Conservation (phyloP, 2,797 vertebrate genomes). For the Pantherophis vulpinus region DNA sequence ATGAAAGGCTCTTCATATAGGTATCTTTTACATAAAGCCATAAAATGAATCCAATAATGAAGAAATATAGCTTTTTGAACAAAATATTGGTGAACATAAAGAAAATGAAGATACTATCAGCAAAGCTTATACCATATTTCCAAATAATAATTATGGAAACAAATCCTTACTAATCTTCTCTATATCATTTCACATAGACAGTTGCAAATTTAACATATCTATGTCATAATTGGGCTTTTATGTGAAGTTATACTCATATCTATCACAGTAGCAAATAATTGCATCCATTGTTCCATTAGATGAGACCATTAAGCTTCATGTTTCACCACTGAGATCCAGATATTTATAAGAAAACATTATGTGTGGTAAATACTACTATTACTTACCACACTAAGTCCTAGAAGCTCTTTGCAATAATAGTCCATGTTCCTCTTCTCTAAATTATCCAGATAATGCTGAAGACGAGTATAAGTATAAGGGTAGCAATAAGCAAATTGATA, state of each 20-base stretch:
- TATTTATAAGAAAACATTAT: slow-evolving; percentile 15
- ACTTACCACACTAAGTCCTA: slow-evolving; percentile 95
- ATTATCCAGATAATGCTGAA: slow-evolving; percentile 92
- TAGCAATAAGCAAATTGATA: slow-evolving; percentile 98
- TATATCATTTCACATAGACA: neutral
- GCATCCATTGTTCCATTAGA: fast-evolving
- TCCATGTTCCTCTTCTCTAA: slow-evolving; percentile 89
- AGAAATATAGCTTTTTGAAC: neutral
- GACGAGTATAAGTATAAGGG: slow-evolving; percentile 94
- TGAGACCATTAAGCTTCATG: neutral
- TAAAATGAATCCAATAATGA: slow-evolving; percentile 7
- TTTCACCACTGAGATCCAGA: neutral
- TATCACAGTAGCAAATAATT: neutral
- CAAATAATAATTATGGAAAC: slow-evolving; percentile 29
- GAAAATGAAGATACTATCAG: neutral
- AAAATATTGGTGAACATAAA: slow-evolving; percentile 12
- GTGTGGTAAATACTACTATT: neutral
- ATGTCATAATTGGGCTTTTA: neutral
- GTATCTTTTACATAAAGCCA: neutral
- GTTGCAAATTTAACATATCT: neutral
- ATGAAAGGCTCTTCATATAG: neutral
- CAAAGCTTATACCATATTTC: slow-evolving; percentile 14
- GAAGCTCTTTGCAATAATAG: slow-evolving; percentile 87
- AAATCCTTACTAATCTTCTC: slow-evolving; percentile 15
- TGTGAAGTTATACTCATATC: slow-evolving; percentile 30